Evolutionary conservation across 2,113 vertebrate genomes (phyloP).

Genomic region (Garra rufa): DNA sequence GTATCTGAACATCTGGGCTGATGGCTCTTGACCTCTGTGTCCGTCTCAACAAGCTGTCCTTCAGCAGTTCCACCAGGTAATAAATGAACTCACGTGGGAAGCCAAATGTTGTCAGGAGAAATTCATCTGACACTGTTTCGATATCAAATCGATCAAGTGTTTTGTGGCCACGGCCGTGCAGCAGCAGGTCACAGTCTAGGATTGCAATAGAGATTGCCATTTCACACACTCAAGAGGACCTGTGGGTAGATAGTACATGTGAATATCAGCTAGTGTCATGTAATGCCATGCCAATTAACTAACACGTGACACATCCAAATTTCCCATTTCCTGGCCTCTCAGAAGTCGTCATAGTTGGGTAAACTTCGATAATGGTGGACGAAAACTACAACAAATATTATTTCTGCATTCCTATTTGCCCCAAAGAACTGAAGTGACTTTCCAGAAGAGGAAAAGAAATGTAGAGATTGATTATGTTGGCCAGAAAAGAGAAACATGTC

Average conservation of each 20-base stretch:
- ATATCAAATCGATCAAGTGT: slow-evolving; percentile 93
- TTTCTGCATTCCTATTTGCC: too few species aligned
- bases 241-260: background rate
- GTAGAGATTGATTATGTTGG: too few species aligned
- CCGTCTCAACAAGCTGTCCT: slow-evolving; percentile 83
- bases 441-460: too few species aligned
- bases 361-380: background rate
- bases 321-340: too few species aligned
- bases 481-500: too few species aligned
- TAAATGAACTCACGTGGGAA: slow-evolving; percentile 93
- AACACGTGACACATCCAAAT: background rate
- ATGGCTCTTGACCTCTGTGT: slow-evolving; percentile 95
- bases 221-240: background rate
- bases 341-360: background rate
- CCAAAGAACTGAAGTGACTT: too few species aligned
- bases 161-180: slow-evolving; percentile 92
- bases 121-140: slow-evolving; percentile 87
- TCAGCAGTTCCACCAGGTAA: slow-evolving; percentile 89
- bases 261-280: background rate
- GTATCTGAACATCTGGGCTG: slow-evolving; percentile 94
- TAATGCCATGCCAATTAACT: background rate
- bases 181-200: slow-evolving; percentile 92
- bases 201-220: slow-evolving; percentile 92
- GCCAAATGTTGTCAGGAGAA: slow-evolving; percentile 88
- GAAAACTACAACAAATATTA: background rate